Conservation (phyloP, 1,140 invertebrate species). For the Leucophenga varia region DNA sequence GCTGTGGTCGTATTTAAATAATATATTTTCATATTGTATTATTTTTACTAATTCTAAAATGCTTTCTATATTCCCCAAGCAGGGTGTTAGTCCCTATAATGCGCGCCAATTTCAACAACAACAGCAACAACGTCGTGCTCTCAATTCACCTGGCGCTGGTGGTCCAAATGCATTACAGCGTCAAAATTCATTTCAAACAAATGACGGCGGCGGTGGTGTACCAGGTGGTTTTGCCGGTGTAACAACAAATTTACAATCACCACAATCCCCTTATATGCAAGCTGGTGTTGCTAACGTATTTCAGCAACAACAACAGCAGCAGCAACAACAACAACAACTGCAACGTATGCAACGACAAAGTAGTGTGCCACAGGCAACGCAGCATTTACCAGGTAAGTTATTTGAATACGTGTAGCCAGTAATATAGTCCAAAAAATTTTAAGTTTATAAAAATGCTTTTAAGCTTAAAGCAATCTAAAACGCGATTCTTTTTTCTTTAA, state of each 20-base stretch:
- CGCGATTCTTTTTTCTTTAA: no score
- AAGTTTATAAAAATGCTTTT: no score
- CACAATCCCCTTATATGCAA: constrained; percentile 55
- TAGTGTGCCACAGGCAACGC: constrained; percentile 66
- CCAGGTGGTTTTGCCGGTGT: constrained; percentile 31
- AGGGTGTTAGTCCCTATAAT: constrained; percentile 47
- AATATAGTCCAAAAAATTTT: no score
- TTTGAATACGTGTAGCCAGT: background rate
- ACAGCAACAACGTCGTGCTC: constrained; percentile 56
- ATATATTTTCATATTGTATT: constrained; percentile 4
- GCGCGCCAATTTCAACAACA: constrained; percentile 46
- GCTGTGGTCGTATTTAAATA: no score
- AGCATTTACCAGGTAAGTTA: constrained; percentile 67
- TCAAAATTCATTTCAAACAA: constrained; percentile 49
- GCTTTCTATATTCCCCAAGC: constrained; percentile 8
- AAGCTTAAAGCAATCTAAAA: no score
- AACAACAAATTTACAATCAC: constrained; percentile 54
- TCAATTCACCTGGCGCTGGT: constrained; percentile 60
- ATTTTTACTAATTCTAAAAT: no score
- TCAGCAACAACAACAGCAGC: constrained; percentile 35
- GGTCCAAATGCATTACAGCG: constrained; percentile 33
- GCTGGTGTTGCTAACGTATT: constrained; percentile 25
- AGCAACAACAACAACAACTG: constrained; percentile 55
- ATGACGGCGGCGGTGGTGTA: constrained; percentile 47
- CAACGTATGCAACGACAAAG: constrained; percentile 66